Evolutionary conservation across 2,797 vertebrate species (phyloP), one percentile per base, ranked within the genome.

Genomic region (Coregonus suidteri): DNA sequence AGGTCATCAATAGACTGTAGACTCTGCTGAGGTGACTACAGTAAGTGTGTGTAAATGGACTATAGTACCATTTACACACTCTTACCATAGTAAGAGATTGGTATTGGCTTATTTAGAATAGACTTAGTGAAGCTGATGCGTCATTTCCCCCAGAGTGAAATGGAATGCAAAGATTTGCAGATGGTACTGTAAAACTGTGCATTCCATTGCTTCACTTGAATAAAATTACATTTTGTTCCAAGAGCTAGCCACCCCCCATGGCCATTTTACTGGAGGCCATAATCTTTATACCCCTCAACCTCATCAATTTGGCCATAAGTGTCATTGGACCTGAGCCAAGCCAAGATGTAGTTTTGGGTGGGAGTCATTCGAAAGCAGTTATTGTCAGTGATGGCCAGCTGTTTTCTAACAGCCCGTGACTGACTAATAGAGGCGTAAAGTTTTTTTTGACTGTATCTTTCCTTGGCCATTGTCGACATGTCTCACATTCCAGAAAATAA

Each of bases 161-260:
- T 64, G 59, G 25, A 64, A 64, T 64, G 59, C 20, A 25, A 25
- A 47, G 3, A 47, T 30, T 25, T 25, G 59, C 59, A 64, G 59
- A 64, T 64, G 59, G 59, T 64, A 64, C 59, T 9, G 59, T 64
- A 64, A 68, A 35, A 68, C 15, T 68, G 66, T 35, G 14, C 66
- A 68, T 34, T 68, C 7, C 1, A 34, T 68, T 35, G 13, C 3
- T 37, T 16, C 2, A 34, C 30, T 16, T 68, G 31, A 18, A 31
- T 16, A 15, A 3, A 62, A 25, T 62, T 62, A 62, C n/a, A 62
- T 62, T n/a, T 20, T 34, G 4, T 34, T 34, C 65, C 4, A 13
- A 31, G 65, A 66, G 65, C 11, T 6, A 66, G 54, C 16, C 54
- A 59, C n/a, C 41, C 41, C 41, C 41, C 9, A 59, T 18, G 11